These are phyloP conservation scores for Poeciliopsis prolifica DNA, from an alignment of 2,113 vertebrate species.

Conservation along the genomic window DNA sequence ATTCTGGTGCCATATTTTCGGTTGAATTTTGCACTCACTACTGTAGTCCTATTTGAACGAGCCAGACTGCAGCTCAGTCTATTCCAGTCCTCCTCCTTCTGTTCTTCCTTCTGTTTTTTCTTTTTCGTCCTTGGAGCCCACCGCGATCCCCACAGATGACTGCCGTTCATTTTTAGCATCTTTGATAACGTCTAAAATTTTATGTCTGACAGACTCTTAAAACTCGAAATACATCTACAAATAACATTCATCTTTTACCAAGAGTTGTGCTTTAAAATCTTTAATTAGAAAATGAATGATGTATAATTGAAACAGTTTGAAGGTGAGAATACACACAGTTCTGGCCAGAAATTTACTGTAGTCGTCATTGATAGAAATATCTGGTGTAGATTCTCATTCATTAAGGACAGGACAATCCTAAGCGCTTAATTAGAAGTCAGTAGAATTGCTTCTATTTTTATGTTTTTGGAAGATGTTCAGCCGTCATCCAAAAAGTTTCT, in stretches of 20 bases:
- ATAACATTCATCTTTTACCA: neutral
- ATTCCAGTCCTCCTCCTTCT: constrained; percentile 58
- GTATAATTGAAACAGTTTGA: neutral
- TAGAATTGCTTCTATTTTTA: too few species aligned
- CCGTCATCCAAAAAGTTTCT: neutral
- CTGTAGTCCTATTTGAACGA: constrained; percentile 44
- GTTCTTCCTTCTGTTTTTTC: constrained; percentile 57
- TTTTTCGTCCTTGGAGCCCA: constrained; percentile 13
- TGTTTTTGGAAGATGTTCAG: too few species aligned
- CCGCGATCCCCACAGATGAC: constrained; percentile 12
- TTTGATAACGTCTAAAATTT: neutral
- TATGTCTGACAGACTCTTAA: neutral
- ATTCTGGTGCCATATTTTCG: constrained; percentile 62
- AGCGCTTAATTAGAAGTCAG: too few species aligned
- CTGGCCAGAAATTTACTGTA: neutral
- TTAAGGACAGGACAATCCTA: too few species aligned
- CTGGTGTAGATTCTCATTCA: too few species aligned
- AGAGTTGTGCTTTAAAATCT: neutral
- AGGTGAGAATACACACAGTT: neutral
- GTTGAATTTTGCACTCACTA: constrained; percentile 43
- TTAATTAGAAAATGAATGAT: neutral
- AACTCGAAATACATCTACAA: neutral
- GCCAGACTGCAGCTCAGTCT: constrained; percentile 57
- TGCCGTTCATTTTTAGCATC: constrained; percentile 5
- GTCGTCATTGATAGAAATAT: neutral